Evolutionary conservation across 1,140 invertebrate species (phyloP), one percentile per base, ranked within the genome.

Genomic region (Dreissena rostriformis): DNA sequence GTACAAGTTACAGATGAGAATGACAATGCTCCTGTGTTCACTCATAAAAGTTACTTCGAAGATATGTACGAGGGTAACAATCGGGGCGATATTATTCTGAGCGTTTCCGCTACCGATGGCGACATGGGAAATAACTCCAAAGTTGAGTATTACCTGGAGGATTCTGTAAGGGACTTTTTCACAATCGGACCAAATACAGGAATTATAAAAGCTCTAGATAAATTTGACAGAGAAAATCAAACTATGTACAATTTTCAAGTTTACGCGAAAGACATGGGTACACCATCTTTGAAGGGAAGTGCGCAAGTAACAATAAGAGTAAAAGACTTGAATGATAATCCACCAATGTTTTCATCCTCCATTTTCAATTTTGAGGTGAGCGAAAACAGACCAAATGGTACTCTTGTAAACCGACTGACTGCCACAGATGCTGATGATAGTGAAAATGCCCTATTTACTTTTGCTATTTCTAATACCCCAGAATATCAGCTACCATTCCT

Each of bases 91-190:
- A 98, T 91, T 97, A 97, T 55, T 96, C 97, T 91, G 2, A 95
- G 98, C 97, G 97, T 99, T 65, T 96, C 96, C 68, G 98, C 98
- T 0, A 97, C 96, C 29, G 98, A 99, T 94, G 96, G 97, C 0
- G 98, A 99, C 94, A 98, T 97, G 89, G 98, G 98, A 19, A 96
- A 98, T 19, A 99, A 99, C 93, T 97, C 97, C 0, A 96, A 97
- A 93, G 97, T 99, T 29, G 98, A 97, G 93, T 99, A 99, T 94
- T 98, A 97, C 0, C 96, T 22, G 10, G 85, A 88, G 52, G 71
- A 85, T 15, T 79, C 86, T 95, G 97, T 28, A 95, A 95, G 97
- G 0, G 96, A 97, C 95, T 95, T 98, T 96, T 99, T 99, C 92
- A 94, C 96, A 61, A 98, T 99, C 61, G 96, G 99, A 93, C 93